Percentiles rank a stretch among this genome's conserved stretches.
Conservation (phyloP, 2,113 vertebrate genomes). For the Seriola aureovittata region DNA sequence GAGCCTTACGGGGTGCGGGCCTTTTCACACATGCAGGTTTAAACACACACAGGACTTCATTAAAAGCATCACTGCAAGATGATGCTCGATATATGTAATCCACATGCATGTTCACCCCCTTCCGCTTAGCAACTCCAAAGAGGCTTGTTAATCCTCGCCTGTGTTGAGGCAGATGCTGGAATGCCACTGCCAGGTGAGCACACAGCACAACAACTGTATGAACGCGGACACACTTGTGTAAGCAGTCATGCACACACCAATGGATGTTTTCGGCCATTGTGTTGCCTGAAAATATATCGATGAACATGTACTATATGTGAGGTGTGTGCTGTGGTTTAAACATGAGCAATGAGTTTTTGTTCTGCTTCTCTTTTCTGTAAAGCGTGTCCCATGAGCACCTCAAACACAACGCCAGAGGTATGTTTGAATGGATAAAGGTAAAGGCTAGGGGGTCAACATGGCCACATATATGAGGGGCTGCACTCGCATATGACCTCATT, state of each 20-base stretch:
- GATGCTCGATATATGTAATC: slow-evolving; percentile 63
- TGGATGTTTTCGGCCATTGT: background rate
- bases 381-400: slow-evolving; percentile 8
- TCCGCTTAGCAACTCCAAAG: slow-evolving; percentile 56
- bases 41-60: slow-evolving; percentile 78
- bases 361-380: slow-evolving; percentile 3
- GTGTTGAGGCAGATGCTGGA: slow-evolving; percentile 35
- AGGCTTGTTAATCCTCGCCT: slow-evolving; percentile 70
- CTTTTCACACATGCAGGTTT: slow-evolving; percentile 60
- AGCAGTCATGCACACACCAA: background rate
- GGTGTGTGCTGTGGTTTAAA: background rate
- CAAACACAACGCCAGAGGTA: background rate
- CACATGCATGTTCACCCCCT: slow-evolving; percentile 53
- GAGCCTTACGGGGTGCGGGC: slow-evolving; percentile 15
- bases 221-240: background rate
- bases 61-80: slow-evolving; percentile 69
- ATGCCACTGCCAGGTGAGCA: slow-evolving; percentile 26
- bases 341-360: background rate
- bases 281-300: background rate
- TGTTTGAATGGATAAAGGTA: slow-evolving; percentile 43
- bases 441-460: slow-evolving; percentile 22
- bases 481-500: background rate
- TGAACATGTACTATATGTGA: background rate
- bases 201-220: background rate
- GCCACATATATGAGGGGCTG: slow-evolving; percentile 7